These are phyloP conservation scores for Cephus spinipes DNA, from an alignment of 2,888 invertebrate species.

Conservation along the genomic window DNA sequence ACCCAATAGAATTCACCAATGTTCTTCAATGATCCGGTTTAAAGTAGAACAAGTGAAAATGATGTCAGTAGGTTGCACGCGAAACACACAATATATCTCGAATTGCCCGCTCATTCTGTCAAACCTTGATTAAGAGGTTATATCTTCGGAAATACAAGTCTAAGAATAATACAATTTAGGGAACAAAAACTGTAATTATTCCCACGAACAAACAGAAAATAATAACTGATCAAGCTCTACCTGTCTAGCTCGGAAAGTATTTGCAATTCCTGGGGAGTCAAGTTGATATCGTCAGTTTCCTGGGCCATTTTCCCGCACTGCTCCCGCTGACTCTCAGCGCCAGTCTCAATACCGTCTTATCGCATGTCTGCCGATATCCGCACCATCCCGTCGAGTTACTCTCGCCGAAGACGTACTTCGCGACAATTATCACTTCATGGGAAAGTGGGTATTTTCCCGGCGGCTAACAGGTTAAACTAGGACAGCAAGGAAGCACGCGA, in stretches of 20 bases:
- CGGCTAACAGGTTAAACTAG: slow-evolving; percentile 46
- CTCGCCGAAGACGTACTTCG: slow-evolving; percentile 9
- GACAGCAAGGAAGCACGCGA: slow-evolving; percentile 48
- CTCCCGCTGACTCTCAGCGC: not conserved
- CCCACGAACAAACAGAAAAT: not conserved
- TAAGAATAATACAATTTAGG: not conserved
- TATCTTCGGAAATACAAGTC: slow-evolving; percentile 15
- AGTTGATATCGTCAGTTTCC: slow-evolving; percentile 77
- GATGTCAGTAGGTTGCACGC: slow-evolving; percentile 57
- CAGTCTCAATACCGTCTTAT: not conserved
- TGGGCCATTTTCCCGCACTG: slow-evolving; percentile 63
- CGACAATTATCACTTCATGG: slow-evolving; percentile 13
- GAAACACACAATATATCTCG: slow-evolving; percentile 31
- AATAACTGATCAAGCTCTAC: slow-evolving; percentile 65
- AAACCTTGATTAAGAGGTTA: slow-evolving; percentile 42
- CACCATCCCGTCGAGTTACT: slow-evolving; percentile 18
- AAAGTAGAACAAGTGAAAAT: slow-evolving; percentile 37
- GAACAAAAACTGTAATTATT: not conserved
- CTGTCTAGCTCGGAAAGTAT: slow-evolving; percentile 90
- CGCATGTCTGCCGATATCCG: slow-evolving; percentile 10
- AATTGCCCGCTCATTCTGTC: slow-evolving; percentile 48
- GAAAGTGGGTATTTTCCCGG: slow-evolving; percentile 24
- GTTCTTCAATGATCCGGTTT: not conserved
- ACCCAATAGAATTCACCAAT: not conserved
- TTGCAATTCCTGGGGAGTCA: slow-evolving; percentile 87